phyloP scores from a whole-genome alignment of 2,888 invertebrate genomes.

The Venustoraphidia nigricollis region DNA sequence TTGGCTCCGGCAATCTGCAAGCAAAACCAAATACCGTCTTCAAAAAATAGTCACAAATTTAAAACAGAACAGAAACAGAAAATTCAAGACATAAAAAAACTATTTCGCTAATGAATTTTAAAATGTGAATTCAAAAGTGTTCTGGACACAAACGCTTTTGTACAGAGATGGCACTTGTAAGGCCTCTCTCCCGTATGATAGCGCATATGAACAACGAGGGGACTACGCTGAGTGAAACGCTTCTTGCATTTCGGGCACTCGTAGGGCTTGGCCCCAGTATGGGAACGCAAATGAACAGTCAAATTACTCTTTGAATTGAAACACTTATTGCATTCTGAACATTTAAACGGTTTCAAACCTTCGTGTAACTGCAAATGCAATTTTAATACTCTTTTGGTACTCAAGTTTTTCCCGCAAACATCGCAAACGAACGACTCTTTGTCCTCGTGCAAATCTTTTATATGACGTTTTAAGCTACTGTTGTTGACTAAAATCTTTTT shows the following conservation, averaged over 20 bases:
- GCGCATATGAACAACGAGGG: conserved; percentile 12
- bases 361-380: neutral
- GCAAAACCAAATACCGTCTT: no score
- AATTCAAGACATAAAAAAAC: no score
- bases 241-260: conserved; percentile 3
- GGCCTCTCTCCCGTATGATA: conserved; percentile 19
- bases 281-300: conserved; percentile 9
- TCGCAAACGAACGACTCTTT: neutral
- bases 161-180: conserved; percentile 11
- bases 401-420: neutral
- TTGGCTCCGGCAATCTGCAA: no score
- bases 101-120: neutral
- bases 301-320: neutral
- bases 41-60: no score
- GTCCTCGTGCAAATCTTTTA: neutral
- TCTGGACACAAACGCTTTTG: conserved; percentile 5
- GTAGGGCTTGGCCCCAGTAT: neutral
- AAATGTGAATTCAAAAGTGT: conserved; percentile 7
- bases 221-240: conserved; percentile 11
- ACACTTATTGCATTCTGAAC: neutral
- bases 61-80: no score
- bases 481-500: conserved; percentile 27
- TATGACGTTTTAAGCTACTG: conserved; percentile 22
- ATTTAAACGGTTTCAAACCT: neutral
- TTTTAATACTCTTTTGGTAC: neutral